These are phyloP conservation scores for Melanargia galathea DNA, from an alignment of 2,888 invertebrate genomes.

Conservation along the genomic window DNA sequence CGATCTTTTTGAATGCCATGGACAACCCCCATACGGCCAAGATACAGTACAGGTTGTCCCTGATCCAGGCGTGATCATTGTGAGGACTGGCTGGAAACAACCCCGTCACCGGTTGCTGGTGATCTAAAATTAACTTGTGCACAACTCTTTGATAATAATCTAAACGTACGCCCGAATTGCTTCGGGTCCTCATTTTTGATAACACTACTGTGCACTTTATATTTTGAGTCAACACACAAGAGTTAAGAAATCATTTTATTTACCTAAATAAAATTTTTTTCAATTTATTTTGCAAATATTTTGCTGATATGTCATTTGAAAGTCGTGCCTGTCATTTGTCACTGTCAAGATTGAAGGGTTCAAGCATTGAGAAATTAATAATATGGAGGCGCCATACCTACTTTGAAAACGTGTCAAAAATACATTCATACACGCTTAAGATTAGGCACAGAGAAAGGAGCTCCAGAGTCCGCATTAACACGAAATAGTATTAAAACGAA, in stretches of 20 bases:
- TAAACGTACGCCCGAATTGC: conserved; percentile 95
- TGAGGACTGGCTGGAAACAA: conserved; percentile 94
- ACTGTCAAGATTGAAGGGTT: too few relatives aligned
- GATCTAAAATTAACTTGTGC: conserved; percentile 95
- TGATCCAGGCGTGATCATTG: conserved; percentile 98
- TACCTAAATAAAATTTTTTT: conserved; percentile 1
- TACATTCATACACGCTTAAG: too few relatives aligned
- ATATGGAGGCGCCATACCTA: too few relatives aligned
- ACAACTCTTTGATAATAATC: conserved; percentile 98
- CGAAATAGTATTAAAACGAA: too few relatives aligned
- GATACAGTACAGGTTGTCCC: conserved; percentile 98
- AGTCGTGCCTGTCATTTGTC: conserved; percentile 58
- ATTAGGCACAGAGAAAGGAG: too few relatives aligned
- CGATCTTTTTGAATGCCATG: conserved; percentile 99
- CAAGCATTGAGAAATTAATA: too few relatives aligned
- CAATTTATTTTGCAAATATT: conserved; percentile 30
- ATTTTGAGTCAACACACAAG: conserved; percentile 14
- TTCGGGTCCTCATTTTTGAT: conserved; percentile 89
- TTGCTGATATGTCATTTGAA: conserved; percentile 64
- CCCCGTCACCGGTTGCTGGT: conserved; percentile 98
- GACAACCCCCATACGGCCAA: conserved; percentile 99
- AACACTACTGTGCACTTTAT: conserved; percentile 33
- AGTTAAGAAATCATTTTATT: conserved; percentile 24
- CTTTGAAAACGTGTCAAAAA: too few relatives aligned
- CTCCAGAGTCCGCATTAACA: too few relatives aligned